Evolutionary conservation across 2,113 vertebrate species (phyloP).

Genomic region (Donacobius atricapilla): DNA sequence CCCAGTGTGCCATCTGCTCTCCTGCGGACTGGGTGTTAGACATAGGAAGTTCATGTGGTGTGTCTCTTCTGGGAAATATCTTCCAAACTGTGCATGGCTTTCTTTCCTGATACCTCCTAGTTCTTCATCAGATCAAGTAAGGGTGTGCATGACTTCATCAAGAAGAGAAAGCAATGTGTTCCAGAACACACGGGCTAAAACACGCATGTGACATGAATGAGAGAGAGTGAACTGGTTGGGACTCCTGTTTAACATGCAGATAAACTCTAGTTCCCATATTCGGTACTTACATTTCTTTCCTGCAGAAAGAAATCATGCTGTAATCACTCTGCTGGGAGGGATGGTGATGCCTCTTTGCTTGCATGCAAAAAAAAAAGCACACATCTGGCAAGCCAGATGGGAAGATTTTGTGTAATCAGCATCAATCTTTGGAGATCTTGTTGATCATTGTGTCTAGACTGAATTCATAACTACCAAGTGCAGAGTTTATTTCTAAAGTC

Average conservation of each 20-base stretch:
- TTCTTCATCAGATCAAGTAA: background rate
- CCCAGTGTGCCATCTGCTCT: background rate
- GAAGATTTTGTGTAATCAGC: background rate
- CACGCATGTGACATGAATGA: fast-evolving
- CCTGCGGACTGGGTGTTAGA: background rate
- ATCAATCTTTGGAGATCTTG: background rate
- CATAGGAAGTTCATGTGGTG: background rate
- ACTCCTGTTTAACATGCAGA: background rate
- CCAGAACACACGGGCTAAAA: background rate
- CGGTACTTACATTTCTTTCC: background rate
- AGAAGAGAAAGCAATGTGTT: background rate
- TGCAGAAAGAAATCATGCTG: background rate
- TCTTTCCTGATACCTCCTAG: background rate
- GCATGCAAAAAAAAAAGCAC: background rate
- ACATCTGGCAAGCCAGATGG: background rate
- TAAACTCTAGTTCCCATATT: background rate
- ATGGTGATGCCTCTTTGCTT: background rate
- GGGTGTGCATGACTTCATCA: background rate
- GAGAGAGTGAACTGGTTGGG: background rate
- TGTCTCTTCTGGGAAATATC: background rate
- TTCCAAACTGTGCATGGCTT: background rate
- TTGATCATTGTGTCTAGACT: background rate
- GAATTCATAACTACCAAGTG: background rate
- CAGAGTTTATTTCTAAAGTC: background rate
- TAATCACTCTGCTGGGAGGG: background rate